Evolutionary conservation across 2,113 vertebrate genomes (phyloP).

Genomic region (Centropus bengalensis): DNA sequence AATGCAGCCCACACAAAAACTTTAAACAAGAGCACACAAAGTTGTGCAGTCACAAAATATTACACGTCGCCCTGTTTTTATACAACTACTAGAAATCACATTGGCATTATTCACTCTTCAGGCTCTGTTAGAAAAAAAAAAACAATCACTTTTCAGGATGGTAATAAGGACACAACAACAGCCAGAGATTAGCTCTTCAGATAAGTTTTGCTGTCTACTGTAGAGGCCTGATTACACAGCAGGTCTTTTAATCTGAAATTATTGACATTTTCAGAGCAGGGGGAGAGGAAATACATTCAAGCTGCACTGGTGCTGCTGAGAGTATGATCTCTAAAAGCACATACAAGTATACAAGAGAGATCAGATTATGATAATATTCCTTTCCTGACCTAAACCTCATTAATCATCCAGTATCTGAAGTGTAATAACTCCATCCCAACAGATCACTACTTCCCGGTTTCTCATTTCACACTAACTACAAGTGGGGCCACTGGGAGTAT

Average conservation of each 20-base stretch:
- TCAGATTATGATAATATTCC: background rate
- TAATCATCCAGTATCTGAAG: background rate
- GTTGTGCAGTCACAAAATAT: background rate
- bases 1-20: background rate
- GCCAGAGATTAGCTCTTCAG: background rate
- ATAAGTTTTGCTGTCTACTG: background rate
- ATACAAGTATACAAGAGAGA: background rate
- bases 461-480: background rate
- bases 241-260: background rate
- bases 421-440: background rate
- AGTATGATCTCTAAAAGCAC: background rate
- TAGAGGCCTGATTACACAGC: background rate
- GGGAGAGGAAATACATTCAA: background rate
- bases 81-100: background rate
- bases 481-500: background rate
- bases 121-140: constrained; percentile 11
- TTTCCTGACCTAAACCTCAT: constrained; percentile 1
- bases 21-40: background rate
- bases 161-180: background rate
- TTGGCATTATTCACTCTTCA: background rate
- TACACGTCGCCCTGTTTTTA: background rate
- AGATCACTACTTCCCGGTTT: background rate
- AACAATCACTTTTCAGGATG: background rate
- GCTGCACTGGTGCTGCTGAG: background rate
- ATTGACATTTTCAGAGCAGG: background rate